Evolutionary conservation across 2,888 invertebrate genomes (phyloP).

Genomic region (Hirtodrosophila trivittata): DNA sequence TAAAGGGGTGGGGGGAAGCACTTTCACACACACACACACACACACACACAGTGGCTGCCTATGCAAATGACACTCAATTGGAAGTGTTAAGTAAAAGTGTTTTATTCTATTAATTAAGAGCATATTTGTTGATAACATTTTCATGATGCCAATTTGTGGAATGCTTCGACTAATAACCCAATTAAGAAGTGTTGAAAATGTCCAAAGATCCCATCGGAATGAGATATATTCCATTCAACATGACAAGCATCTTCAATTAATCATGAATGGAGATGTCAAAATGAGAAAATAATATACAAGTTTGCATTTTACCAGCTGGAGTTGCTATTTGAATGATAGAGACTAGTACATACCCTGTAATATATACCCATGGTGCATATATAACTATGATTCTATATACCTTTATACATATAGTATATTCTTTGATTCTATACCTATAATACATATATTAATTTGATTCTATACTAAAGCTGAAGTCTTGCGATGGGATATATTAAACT

Average conservation of each 20-base stretch:
- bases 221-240: constrained; percentile 6
- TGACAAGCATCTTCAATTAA: constrained; percentile 30
- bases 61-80: constrained; percentile 77
- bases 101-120: constrained; percentile 64
- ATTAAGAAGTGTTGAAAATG: constrained; percentile 29
- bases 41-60: constrained; percentile 2
- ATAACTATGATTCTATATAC: too few relatives aligned
- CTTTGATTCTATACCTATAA: too few relatives aligned
- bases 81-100: constrained; percentile 57
- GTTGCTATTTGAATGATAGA: too few relatives aligned
- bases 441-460: too few relatives aligned
- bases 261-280: constrained; percentile 33
- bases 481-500: too few relatives aligned
- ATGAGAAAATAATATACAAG: constrained; percentile 7
- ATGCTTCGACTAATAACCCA: constrained; percentile 26
- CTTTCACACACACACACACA: not conserved
- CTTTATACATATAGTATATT: too few relatives aligned
- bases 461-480: too few relatives aligned
- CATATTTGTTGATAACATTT: constrained; percentile 46
- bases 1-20: not conserved
- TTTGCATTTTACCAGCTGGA: too few relatives aligned
- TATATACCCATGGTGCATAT: too few relatives aligned
- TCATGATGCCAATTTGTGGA: constrained; percentile 29
- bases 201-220: constrained; percentile 10
- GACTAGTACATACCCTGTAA: too few relatives aligned